These are phyloP conservation scores for Oreortyx pictus DNA, from an alignment of 2,797 vertebrate genomes.

Conservation along the genomic window DNA sequence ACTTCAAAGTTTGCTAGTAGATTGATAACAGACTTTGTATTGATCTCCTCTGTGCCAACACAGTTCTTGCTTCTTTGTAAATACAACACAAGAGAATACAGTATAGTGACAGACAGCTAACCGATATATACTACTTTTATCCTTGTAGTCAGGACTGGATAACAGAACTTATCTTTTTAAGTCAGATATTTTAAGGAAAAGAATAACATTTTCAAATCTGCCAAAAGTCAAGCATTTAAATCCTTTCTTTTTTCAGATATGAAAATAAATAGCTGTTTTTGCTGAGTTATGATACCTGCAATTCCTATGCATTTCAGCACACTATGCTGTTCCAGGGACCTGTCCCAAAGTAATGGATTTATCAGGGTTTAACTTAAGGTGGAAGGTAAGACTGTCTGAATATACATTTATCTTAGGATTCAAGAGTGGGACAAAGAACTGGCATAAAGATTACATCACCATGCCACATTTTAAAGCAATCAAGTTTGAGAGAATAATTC, in stretches of 20 bases:
- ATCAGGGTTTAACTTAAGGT: neutral
- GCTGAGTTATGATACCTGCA: neutral
- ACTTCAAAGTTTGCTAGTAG: conserved; percentile 59
- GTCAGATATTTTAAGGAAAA: neutral
- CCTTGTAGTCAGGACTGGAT: neutral
- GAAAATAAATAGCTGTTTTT: neutral
- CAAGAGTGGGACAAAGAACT: neutral
- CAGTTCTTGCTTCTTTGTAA: conserved; percentile 56
- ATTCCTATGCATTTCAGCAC: neutral
- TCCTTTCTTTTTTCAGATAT: neutral
- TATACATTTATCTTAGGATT: neutral
- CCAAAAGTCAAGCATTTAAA: neutral
- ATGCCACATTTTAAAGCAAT: neutral
- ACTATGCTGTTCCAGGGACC: neutral
- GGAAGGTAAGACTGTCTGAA: neutral
- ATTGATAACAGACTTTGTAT: conserved; percentile 66
- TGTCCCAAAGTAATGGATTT: neutral
- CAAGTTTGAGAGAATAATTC: neutral
- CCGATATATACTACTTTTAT: conserved; percentile 20
- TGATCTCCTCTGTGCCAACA: conserved; percentile 56
- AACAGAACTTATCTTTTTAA: neutral
- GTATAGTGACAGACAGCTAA: conserved; percentile 48
- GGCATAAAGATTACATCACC: neutral
- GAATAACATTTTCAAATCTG: neutral
- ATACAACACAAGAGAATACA: conserved; percentile 19